These are phyloP conservation scores for Xiphias gladius DNA, from an alignment of 2,113 vertebrate genomes.

Conservation along the genomic window DNA sequence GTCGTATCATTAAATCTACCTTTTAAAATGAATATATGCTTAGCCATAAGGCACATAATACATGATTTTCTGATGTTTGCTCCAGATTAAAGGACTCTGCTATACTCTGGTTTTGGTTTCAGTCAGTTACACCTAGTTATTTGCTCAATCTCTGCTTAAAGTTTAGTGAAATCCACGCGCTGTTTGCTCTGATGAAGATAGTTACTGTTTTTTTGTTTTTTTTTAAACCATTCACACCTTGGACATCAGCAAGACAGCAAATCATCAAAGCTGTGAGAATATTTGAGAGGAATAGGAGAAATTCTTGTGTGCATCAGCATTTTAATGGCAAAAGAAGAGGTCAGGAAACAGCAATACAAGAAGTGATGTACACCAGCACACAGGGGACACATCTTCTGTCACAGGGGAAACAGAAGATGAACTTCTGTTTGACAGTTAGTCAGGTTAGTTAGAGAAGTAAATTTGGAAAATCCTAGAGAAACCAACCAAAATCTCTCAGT, in stretches of 20 bases:
- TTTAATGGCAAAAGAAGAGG: background rate
- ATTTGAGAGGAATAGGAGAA: rapidly evolving
- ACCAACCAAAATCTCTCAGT: background rate
- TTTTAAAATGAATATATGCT: background rate
- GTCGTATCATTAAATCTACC: background rate
- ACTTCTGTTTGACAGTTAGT: background rate
- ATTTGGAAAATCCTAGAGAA: conserved; percentile 12
- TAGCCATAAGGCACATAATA: too few species aligned
- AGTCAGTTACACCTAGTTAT: background rate
- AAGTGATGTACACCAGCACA: background rate
- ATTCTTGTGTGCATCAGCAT: background rate
- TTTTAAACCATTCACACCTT: background rate
- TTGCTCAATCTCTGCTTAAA: too few species aligned
- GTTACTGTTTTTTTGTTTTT: too few species aligned
- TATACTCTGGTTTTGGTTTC: background rate
- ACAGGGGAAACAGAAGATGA: background rate
- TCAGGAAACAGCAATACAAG: background rate
- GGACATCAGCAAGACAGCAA: background rate
- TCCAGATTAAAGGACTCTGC: background rate
- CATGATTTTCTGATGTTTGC: background rate
- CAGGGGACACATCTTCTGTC: too few species aligned
- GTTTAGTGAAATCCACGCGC: too few species aligned
- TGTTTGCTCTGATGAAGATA: background rate
- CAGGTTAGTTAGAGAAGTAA: background rate
- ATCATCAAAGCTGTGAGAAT: too few species aligned